Conservation (phyloP, 1,140 invertebrate species). For the Anastrepha ludens region DNA sequence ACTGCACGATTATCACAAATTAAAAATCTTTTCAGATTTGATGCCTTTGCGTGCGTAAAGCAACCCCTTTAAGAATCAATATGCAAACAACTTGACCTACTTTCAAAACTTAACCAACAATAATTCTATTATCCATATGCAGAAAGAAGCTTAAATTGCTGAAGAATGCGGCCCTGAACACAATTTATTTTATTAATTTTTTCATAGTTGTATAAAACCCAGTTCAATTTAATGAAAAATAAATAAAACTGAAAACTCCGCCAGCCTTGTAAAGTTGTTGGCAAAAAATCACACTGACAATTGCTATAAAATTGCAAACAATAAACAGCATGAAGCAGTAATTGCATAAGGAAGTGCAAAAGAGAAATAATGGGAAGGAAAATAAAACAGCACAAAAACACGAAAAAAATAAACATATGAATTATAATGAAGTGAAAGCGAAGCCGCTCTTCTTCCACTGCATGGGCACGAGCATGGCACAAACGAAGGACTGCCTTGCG, state of each 20-base stretch:
- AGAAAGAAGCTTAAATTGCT: neutral
- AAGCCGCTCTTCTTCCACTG: neutral
- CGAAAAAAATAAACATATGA: neutral
- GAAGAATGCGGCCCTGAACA: neutral
- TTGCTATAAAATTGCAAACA: conserved; percentile 22
- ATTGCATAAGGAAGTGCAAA: too few species aligned
- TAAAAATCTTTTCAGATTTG: too few species aligned
- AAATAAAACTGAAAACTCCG: neutral
- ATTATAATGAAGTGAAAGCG: conserved; percentile 24
- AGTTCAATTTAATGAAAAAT: neutral
- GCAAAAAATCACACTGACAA: neutral
- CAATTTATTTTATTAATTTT: neutral
- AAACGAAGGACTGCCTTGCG: neutral
- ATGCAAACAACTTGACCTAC: neutral
- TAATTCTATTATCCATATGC: too few species aligned
- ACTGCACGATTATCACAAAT: too few species aligned
- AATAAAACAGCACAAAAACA: neutral
- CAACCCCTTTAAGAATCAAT: neutral
- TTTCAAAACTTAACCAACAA: neutral
- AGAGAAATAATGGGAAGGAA: conserved; percentile 2
- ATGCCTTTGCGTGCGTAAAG: neutral
- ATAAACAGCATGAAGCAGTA: neutral
- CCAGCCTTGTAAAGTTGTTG: neutral
- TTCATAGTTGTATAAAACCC: neutral
- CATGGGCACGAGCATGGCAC: neutral